A percentile compares a stretch with the other conserved stretches of the same genome.
Evolutionary conservation across 2,888 invertebrate genomes (phyloP).

Genomic region (Nasonovia ribisnigri): DNA sequence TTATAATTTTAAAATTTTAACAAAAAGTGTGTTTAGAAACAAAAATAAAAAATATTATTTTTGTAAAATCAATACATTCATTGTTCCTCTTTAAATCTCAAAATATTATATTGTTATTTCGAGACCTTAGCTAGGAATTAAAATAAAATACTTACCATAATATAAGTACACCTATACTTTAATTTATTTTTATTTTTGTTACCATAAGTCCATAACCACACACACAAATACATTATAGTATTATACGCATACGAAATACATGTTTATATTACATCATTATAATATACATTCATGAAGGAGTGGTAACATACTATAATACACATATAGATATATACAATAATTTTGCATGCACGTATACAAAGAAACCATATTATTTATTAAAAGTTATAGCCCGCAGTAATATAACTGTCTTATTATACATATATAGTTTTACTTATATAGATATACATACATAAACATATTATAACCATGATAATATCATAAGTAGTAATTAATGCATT

Average conservation of each 20-base stretch:
- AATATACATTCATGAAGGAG: background rate
- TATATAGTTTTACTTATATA: background rate
- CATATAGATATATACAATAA: background rate
- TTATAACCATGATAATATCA: background rate
- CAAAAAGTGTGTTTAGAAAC: no score
- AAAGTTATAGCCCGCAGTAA: background rate
- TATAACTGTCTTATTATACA: background rate
- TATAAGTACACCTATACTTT: background rate
- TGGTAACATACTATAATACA: background rate
- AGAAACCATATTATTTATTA: constrained; percentile 38
- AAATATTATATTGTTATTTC: background rate
- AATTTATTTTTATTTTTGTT: background rate
- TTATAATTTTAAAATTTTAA: no score
- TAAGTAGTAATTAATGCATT: background rate
- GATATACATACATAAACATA: background rate
- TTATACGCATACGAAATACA: background rate
- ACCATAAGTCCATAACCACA: background rate
- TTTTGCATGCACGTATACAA: constrained; percentile 9
- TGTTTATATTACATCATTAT: background rate
- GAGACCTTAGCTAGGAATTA: background rate
- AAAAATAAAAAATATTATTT: background rate
- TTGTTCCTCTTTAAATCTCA: background rate
- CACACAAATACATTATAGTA: background rate
- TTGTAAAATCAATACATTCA: background rate
- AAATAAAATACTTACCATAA: no score